Evolutionary conservation across 2,797 vertebrate species (phyloP).

Genomic region (Alca torda): DNA sequence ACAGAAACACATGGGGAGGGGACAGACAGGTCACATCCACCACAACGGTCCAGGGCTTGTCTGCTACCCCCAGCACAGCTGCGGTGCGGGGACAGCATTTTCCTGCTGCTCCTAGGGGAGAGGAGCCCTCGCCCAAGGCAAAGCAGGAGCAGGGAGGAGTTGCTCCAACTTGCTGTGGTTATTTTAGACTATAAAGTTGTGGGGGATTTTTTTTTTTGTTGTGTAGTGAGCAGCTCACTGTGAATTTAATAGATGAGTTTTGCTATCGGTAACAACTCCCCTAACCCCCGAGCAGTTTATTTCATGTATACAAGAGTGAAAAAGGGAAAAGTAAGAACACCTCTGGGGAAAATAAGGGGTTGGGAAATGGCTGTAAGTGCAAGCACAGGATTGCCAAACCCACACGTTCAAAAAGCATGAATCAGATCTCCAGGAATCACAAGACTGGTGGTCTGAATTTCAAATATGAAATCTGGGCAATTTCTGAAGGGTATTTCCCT

Average conservation of each 20-base stretch:
- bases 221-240: constrained; percentile 7
- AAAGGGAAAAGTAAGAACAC: constrained; percentile 48
- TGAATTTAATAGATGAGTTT: constrained; percentile 46
- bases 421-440: constrained; percentile 63
- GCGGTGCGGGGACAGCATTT: neutral
- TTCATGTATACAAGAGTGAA: constrained; percentile 21
- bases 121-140: neutral
- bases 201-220: constrained; percentile 11
- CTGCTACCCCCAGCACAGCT: neutral
- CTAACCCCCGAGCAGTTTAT: constrained; percentile 35
- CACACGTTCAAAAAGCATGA: constrained; percentile 56
- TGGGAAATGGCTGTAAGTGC: constrained; percentile 48
- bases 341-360: constrained; percentile 62
- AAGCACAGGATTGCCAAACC: constrained; percentile 54
- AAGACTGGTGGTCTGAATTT: constrained; percentile 65
- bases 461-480: constrained; percentile 25
- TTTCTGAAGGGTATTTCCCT: constrained; percentile 64
- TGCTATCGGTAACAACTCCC: constrained; percentile 38
- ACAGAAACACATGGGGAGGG: neutral
- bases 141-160: neutral
- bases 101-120: neutral
- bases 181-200: neutral
- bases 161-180: neutral
- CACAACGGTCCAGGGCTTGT: neutral
- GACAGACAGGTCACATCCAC: neutral